Base-by-base conservation (phyloP, 2,797 vertebrate genomes). In the Phataginus tricuspis region DNA sequence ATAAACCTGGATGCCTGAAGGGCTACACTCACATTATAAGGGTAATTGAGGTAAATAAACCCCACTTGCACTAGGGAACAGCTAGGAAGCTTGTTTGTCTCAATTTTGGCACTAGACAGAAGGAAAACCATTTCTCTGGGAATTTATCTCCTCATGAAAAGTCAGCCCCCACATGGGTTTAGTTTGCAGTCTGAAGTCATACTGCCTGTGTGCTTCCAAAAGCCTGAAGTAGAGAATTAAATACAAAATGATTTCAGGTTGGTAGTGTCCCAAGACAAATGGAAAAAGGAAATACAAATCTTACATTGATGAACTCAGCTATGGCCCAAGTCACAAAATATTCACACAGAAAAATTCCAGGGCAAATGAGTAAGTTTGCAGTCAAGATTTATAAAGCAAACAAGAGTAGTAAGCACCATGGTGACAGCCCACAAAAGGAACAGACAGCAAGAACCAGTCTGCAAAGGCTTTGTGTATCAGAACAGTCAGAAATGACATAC, bases 301-400 rank as follows among this genome's bases (percentile, higher is more conserved):
- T 91, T 83, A 87, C 49, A 66, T 95, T 86, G 66, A 89, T 34
- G 23, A 91, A 77, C 18, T 80, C 57, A 74, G 34, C 86, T 74
- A 29, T 34, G 39, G 34, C 49, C 9, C n/a, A 95, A 88, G 18
- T 11, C 51, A 86, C 57, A 61, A 80, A 42, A n/a, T 55, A 79
- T 85, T 79, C 29, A 45, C 75, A 64, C 19, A 55, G 5, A 61
- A 68, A 69, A 84, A 75, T 4, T 53, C 9, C 37, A 53, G 49
- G 37, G 16, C 71, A 74, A 85, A 63, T 79, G 31, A 87, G 18
- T 63, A 90, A 45, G 29, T 63, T 77, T 91, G 61, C 25, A 64
- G 14, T 69, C 11, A 87, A 87, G 31, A 55, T 85, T 84, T 92
- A 90, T 59, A 87, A 95, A 88, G 19, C 39, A 92, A 94, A n/a